phyloP scores from a whole-genome alignment of 2,113 vertebrate genomes.

The Cepphus grylle region DNA sequence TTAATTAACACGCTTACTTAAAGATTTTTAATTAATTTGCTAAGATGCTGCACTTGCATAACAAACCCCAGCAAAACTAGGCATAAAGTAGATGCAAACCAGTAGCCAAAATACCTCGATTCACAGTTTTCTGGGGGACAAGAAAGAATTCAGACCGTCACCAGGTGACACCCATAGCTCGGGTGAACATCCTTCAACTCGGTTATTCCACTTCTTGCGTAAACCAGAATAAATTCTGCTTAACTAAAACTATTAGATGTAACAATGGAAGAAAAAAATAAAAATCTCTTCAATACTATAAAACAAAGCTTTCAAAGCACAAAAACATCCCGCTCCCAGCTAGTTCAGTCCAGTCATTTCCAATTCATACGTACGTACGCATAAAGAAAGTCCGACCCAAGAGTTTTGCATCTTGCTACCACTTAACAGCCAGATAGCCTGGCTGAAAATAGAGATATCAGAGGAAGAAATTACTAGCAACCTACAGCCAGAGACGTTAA shows the following conservation, averaged over 20 bases:
- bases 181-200: neutral
- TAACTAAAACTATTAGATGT: neutral
- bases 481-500: neutral
- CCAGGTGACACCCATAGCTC: neutral
- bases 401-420: neutral
- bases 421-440: neutral
- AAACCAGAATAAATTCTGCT: neutral
- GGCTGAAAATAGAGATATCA: neutral
- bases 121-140: neutral
- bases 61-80: neutral
- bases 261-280: neutral
- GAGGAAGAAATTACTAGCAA: neutral
- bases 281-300: neutral
- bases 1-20: neutral
- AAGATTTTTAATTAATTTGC: neutral
- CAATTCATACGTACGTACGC: accelerated
- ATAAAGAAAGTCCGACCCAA: neutral
- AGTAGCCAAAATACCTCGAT: neutral
- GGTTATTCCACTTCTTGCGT: no score
- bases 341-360: neutral
- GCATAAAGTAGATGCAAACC: neutral
- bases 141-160: no score
- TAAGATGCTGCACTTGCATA: neutral
- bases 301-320: neutral
- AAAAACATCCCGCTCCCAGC: neutral